Evolutionary conservation across 1,140 invertebrate genomes (phyloP), one percentile per base, ranked within the genome.

Genomic region (Sarcophaga bullata): DNA sequence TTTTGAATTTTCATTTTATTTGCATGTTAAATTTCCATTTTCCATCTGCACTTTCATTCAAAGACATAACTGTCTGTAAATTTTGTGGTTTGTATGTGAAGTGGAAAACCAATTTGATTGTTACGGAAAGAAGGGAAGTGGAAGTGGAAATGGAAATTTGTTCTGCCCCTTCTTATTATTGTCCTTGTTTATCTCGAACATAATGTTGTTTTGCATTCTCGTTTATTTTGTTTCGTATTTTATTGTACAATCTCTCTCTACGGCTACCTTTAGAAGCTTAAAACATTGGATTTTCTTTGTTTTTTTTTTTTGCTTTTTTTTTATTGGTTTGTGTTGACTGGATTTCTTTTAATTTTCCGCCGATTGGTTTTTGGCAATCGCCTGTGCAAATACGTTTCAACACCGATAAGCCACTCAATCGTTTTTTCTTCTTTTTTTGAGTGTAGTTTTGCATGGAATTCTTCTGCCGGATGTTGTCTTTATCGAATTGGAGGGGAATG

Each of bases 361-460:
- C 86, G 85, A 88, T 88, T 88, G 87, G 86, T 88, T 88, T 88
- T 88, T 84, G 86, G 87, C 87, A 88, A 88, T 88, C 87, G 87
- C 87, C 87, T 88, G 87, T 88, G 87, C 87, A 88, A 88, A 88
- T 88, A 88, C 86, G 87, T 85, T 86, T 84, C 83, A 85, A 84
- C 68, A 85, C 86, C 84, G 86, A 87, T 87, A 87, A 87, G 86
- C 86, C 7, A 83, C 80, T 84, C 73, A 48, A 19, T 84, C 82
- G 72, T 81, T 82, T 37, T 83, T 81, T n/a, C n/a, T n/a, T n/a
- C n/a, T n/a, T 81, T 81, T 47, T 75, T 78, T 84, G 68, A 81
- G 25, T 37, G 25, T 37, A 58, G 15, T 58, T 9, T 52, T 7
- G 9, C 19, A 68, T 68, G 19, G 62, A 68, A 68, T 68, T 19